Conservation (phyloP, 2,113 vertebrate genomes). For the Probosciger aterrimus region DNA sequence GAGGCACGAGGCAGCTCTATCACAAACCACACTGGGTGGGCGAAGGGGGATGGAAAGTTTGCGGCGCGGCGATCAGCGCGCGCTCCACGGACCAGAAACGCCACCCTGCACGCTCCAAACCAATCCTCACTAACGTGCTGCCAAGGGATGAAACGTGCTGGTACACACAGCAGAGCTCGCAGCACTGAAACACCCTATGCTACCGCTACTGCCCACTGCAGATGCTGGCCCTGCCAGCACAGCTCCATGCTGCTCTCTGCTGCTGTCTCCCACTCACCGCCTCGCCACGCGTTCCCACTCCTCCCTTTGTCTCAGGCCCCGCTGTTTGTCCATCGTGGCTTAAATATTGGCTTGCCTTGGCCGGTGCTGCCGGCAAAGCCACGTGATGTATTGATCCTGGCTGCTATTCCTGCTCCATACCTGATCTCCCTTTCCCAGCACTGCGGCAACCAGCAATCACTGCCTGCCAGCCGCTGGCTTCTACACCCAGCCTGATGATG, state of each 20-base stretch:
- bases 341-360: not conserved
- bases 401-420: not conserved
- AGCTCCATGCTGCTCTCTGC: conserved; percentile 78
- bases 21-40: not conserved
- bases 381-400: not conserved
- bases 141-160: not conserved
- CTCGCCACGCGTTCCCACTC: not conserved
- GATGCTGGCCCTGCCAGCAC: conserved; percentile 1
- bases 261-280: conserved; percentile 56
- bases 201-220: not conserved
- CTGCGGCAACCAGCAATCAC: fast-evolving
- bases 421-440: not conserved
- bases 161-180: not conserved
- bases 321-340: not conserved
- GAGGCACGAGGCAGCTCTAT: not conserved
- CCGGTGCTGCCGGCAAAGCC: not conserved
- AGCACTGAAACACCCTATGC: fast-evolving
- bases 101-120: not conserved
- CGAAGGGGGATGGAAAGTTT: not conserved
- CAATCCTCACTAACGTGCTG: not conserved
- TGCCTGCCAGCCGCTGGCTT: not conserved
- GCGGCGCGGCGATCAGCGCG: not conserved
- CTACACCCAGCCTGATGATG: fast-evolving
- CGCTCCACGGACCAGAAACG: not conserved
- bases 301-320: not conserved